Conservation (phyloP, 2,113 vertebrate genomes). For the Oenanthe oenanthe region DNA sequence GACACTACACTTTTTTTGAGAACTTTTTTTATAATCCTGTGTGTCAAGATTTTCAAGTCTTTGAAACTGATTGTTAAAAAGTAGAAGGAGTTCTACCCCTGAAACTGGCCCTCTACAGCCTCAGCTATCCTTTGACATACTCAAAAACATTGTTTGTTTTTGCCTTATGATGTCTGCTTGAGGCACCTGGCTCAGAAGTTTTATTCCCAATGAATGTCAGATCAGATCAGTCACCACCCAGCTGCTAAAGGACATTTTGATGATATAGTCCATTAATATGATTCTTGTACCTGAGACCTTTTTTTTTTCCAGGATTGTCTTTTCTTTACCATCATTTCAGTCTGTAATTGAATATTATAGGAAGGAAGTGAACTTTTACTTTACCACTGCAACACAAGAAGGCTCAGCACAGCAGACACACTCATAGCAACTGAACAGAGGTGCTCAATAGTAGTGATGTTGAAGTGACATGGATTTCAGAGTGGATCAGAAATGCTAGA, state of each 20-base stretch:
- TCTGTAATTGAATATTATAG: not conserved
- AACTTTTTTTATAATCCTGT: not conserved
- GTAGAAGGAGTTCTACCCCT: not conserved
- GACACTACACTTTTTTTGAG: not conserved
- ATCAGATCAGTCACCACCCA: not conserved
- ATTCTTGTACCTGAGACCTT: not conserved
- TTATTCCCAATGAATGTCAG: not conserved
- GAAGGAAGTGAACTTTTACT: not conserved
- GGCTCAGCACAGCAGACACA: not conserved
- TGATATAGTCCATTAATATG: not conserved
- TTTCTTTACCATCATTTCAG: not conserved
- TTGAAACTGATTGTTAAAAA: not conserved
- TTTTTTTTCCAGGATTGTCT: not conserved
- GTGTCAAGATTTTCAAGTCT: not conserved
- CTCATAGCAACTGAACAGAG: rapidly evolving
- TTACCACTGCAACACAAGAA: not conserved
- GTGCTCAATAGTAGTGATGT: not conserved
- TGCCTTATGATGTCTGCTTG: not conserved
- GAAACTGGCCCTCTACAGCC: not conserved
- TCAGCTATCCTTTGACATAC: not conserved
- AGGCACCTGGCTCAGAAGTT: not conserved
- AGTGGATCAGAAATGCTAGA: not conserved
- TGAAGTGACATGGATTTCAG: not conserved
- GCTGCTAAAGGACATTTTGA: not conserved
- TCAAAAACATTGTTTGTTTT: not conserved